These are phyloP conservation scores for Euura saliciscinereae DNA, from an alignment of 1,140 invertebrate genomes.

Conservation along the genomic window DNA sequence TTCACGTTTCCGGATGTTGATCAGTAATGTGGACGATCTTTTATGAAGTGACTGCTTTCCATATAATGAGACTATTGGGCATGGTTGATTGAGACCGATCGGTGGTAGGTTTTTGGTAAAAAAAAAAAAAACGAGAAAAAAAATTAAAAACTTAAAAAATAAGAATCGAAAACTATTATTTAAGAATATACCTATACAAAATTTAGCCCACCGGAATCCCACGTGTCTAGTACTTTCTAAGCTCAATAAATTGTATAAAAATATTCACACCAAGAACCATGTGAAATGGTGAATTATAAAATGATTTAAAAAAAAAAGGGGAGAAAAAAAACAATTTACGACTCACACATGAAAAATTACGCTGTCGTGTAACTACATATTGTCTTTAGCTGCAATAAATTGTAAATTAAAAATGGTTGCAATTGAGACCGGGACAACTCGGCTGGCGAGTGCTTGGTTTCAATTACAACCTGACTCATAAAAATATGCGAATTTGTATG, in stretches of 20 bases:
- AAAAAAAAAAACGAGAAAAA: no score
- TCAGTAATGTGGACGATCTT: no score
- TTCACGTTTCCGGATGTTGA: no score
- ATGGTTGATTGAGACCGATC: not conserved
- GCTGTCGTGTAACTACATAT: conserved; percentile 21
- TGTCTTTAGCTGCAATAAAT: conserved; percentile 34
- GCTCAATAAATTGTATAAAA: conserved; percentile 11
- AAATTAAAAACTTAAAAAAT: not conserved
- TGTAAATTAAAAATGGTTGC: conserved; percentile 32
- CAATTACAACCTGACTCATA: conserved; percentile 27
- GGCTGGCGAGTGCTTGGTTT: conserved; percentile 20
- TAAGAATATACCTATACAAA: not conserved
- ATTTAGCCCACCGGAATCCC: conserved; percentile 10
- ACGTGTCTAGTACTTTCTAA: conserved; percentile 12
- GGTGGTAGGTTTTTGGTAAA: not conserved
- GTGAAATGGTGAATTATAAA: not conserved
- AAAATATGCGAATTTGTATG: conserved; percentile 13
- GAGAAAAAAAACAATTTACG: conserved; percentile 12
- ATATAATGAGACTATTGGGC: not conserved
- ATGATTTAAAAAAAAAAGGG: not conserved
- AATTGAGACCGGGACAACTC: conserved; percentile 26
- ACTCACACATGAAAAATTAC: conserved; percentile 18
- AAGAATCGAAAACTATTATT: not conserved
- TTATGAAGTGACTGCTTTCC: not conserved
- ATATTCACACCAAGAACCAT: conserved; percentile 2